Percentiles rank a stretch among this genome's conserved stretches.
Evolutionary conservation across 2,797 vertebrate genomes (phyloP).

Genomic region (Percopsis omiscomaycus): DNA sequence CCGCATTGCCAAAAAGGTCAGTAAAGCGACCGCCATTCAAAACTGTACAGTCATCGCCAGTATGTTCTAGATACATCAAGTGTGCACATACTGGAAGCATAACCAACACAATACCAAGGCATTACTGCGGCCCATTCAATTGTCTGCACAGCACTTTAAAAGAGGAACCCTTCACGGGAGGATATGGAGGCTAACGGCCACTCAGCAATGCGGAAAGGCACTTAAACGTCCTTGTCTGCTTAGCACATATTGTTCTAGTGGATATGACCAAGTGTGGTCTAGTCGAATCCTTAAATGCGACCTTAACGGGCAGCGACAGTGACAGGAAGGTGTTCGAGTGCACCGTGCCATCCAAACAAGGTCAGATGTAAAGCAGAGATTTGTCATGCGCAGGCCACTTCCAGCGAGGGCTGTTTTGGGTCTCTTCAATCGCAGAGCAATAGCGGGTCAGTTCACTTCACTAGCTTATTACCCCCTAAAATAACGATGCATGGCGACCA

Average conservation of each 20-base stretch:
- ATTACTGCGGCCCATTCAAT: slow-evolving; percentile 22
- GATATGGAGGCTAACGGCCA: neutral
- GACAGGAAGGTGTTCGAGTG: slow-evolving; percentile 10
- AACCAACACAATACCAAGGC: slow-evolving; percentile 13
- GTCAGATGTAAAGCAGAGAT: slow-evolving; percentile 40
- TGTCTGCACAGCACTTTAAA: slow-evolving; percentile 28
- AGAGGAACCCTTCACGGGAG: slow-evolving; percentile 9
- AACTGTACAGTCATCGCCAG: slow-evolving; percentile 43
- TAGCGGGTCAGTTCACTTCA: slow-evolving; percentile 68
- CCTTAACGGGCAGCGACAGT: slow-evolving; percentile 30
- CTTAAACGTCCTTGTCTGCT: slow-evolving; percentile 8
- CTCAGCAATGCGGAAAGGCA: slow-evolving; percentile 7
- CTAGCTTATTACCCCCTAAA: slow-evolving; percentile 22
- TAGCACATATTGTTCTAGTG: neutral
- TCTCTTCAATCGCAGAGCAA: slow-evolving; percentile 33
- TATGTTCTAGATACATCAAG: neutral
- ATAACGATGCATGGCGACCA: slow-evolving; percentile 15
- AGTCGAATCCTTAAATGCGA: slow-evolving; percentile 24
- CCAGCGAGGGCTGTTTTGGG: slow-evolving; percentile 30
- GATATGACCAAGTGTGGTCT: neutral
- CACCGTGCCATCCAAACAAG: slow-evolving; percentile 39
- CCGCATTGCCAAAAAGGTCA: slow-evolving; percentile 30
- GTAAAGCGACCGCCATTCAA: slow-evolving; percentile 44
- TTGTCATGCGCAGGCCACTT: slow-evolving; percentile 28
- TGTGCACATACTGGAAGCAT: slow-evolving; percentile 10